phyloP scores from a whole-genome alignment of 2,888 invertebrate species.

The Hypercompe scribonia region DNA sequence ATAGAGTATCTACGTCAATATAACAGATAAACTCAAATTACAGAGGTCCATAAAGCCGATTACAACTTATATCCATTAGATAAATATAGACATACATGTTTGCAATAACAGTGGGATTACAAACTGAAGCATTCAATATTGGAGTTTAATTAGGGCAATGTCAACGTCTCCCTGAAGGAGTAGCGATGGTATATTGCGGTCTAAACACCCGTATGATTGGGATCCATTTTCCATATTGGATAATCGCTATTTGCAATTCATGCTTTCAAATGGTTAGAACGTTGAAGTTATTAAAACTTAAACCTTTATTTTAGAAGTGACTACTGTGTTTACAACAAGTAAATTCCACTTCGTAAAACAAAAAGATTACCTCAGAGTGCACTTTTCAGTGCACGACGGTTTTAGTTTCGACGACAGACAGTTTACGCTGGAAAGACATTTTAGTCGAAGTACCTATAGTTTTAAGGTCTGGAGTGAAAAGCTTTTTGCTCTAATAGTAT shows the following conservation, averaged over 20 bases:
- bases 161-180: constrained; percentile 60
- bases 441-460: constrained; percentile 33
- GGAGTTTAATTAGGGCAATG: constrained; percentile 69
- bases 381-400: constrained; percentile 47
- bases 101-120: constrained; percentile 52
- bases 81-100: constrained; percentile 1
- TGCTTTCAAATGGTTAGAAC: constrained; percentile 52
- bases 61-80: neutral
- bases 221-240: constrained; percentile 61
- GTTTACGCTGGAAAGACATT: constrained; percentile 38
- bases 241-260: constrained; percentile 74
- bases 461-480: constrained; percentile 45
- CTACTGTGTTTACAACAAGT: constrained; percentile 14
- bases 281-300: constrained; percentile 26
- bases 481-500: constrained; percentile 48
- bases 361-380: constrained; percentile 46
- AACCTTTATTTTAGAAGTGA: constrained; percentile 5
- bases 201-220: constrained; percentile 73
- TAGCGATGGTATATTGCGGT: constrained; percentile 61
- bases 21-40: neutral
- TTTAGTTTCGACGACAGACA: constrained; percentile 41
- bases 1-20: neutral
- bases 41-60: neutral
- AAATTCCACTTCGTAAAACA: constrained; percentile 33
- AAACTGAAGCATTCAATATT: constrained; percentile 63